Conservation (phyloP, 2,797 vertebrate genomes). For the Coregonus suidteri region DNA sequence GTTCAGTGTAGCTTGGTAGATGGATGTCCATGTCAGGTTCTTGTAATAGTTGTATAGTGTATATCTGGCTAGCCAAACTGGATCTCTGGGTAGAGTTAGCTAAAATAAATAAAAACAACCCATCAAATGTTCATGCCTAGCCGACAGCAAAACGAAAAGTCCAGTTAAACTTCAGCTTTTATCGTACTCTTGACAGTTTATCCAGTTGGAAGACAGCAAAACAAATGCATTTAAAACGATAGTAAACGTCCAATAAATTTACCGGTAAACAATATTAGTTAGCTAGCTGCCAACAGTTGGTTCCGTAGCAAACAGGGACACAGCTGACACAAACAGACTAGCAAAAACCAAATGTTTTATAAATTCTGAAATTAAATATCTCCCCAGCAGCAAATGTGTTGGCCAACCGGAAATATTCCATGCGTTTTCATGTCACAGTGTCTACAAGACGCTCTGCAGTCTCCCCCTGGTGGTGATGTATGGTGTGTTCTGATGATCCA, state of each 20-base stretch:
- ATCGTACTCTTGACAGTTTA: neutral
- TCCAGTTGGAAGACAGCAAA: neutral
- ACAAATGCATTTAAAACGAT: neutral
- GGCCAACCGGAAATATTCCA: constrained; percentile 6
- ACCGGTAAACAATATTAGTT: neutral
- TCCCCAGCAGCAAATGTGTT: neutral
- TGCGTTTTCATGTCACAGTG: neutral
- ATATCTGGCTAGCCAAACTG: too few species aligned
- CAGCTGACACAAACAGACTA: too few species aligned
- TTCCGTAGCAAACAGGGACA: neutral
- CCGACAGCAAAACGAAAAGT: neutral
- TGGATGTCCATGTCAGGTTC: too few species aligned
- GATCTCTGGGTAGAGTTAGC: too few species aligned
- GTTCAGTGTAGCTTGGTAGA: too few species aligned
- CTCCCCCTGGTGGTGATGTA: too few species aligned
- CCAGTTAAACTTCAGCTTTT: neutral
- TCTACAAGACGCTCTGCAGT: neutral
- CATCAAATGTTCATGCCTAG: neutral
- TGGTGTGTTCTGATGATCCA: too few species aligned
- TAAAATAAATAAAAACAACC: neutral
- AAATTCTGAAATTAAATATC: too few species aligned
- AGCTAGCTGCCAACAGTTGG: neutral
- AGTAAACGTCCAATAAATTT: neutral
- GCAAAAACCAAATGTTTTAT: too few species aligned
- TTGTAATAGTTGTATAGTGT: too few species aligned